A percentile compares a stretch with the other conserved stretches of the same genome.
Conservation (phyloP, 2,797 vertebrate species). For the Cuculus canorus region DNA sequence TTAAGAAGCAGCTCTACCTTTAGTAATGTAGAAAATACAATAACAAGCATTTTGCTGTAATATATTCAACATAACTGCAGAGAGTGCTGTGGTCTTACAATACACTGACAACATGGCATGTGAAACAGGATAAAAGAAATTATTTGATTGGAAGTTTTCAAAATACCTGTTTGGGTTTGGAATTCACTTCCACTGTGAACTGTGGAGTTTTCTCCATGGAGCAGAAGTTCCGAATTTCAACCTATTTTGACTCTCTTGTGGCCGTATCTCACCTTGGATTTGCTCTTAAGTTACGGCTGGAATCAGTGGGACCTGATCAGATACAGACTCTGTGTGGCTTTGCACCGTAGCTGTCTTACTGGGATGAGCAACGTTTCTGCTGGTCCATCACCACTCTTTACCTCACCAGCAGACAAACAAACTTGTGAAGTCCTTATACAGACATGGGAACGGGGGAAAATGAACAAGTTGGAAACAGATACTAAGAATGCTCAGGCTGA, state of each 20-base stretch:
- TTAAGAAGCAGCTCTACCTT: background rate
- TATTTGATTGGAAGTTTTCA: background rate
- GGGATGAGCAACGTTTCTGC: fast-evolving
- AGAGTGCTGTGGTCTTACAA: background rate
- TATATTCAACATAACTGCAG: background rate
- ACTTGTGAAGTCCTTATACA: background rate
- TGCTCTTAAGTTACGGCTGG: background rate
- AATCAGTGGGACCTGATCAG: background rate
- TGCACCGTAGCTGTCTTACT: fast-evolving
- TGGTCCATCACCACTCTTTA: background rate
- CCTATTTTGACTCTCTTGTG: background rate
- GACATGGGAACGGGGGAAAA: background rate
- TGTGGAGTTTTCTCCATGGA: background rate
- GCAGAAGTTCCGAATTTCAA: background rate
- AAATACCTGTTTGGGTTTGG: background rate
- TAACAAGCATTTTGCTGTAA: background rate
- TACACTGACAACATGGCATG: background rate
- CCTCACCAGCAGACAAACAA: background rate
- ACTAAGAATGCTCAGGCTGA: background rate
- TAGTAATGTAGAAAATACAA: background rate
- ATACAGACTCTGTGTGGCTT: background rate
- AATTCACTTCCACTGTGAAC: background rate
- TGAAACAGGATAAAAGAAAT: background rate
- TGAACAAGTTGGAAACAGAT: background rate
- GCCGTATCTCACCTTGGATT: background rate